Conservation (phyloP, 2,113 vertebrate species). For the Gila orcuttii region DNA sequence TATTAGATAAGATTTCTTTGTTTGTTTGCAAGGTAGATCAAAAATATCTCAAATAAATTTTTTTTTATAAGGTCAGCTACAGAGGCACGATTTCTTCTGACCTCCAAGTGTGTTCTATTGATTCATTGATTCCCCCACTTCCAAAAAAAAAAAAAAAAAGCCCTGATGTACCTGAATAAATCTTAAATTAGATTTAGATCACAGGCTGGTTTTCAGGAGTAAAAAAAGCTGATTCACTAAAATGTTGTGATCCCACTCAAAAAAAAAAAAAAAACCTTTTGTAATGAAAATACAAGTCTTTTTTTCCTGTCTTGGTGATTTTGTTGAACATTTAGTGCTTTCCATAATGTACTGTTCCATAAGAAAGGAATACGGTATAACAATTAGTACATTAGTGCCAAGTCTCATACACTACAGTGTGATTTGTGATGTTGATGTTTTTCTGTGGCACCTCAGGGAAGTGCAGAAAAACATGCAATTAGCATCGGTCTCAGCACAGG, state of each 20-base stretch:
- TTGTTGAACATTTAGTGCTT: not conserved
- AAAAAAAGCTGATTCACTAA: slow-evolving; percentile 11
- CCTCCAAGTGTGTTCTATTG: slow-evolving; percentile 54
- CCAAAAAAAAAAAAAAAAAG: slow-evolving; percentile 56
- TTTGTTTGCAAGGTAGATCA: slow-evolving; percentile 33
- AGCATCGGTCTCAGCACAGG: slow-evolving; percentile 46
- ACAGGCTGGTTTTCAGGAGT: slow-evolving; percentile 34
- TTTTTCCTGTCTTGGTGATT: slow-evolving; percentile 14
- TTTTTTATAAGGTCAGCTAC: slow-evolving; percentile 52
- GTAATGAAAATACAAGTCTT: not conserved
- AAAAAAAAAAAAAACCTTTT: not conserved
- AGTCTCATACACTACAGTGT: slow-evolving; percentile 44
- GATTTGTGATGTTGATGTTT: slow-evolving; percentile 56
- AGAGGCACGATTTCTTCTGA: slow-evolving; percentile 44
- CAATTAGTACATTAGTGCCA: slow-evolving; percentile 34
- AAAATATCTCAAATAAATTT: slow-evolving; percentile 44
- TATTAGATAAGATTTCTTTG: no score
- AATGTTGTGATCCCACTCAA: not conserved
- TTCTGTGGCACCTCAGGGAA: slow-evolving; percentile 55
- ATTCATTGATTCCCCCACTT: slow-evolving; percentile 50
- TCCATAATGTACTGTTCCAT: not conserved
- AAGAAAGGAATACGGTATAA: slow-evolving; percentile 33
- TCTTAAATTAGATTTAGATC: slow-evolving; percentile 53
- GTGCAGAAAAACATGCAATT: slow-evolving; percentile 58
- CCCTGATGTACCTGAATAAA: slow-evolving; percentile 41